These are phyloP conservation scores for Drosophila lacertosa DNA, from an alignment of 1,140 invertebrate species.

Conservation along the genomic window DNA sequence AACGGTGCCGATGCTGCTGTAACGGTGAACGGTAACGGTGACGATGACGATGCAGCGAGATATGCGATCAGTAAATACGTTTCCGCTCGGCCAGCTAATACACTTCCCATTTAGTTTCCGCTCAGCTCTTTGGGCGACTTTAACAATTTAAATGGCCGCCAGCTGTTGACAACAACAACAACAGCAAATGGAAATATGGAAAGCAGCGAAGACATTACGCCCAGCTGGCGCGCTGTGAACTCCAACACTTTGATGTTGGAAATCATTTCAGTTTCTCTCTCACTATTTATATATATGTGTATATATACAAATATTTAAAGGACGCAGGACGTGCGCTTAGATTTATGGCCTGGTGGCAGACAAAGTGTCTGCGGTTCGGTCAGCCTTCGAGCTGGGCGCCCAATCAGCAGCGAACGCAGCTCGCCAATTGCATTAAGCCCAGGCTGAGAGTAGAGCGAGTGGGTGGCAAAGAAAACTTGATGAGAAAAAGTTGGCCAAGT, in stretches of 20 bases:
- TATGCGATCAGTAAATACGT: constrained; percentile 78
- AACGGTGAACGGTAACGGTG: neutral
- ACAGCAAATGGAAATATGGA: constrained; percentile 40
- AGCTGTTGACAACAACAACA: constrained; percentile 36
- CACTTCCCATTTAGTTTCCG: constrained; percentile 68
- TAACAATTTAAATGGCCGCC: constrained; percentile 51
- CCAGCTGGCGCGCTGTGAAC: constrained; percentile 68
- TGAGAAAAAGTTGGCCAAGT: constrained; percentile 58
- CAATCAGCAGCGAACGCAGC: constrained; percentile 30
- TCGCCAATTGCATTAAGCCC: constrained; percentile 17
- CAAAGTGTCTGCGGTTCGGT: constrained; percentile 80
- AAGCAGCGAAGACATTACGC: constrained; percentile 62
- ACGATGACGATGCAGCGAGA: constrained; percentile 41
- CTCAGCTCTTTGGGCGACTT: constrained; percentile 31
- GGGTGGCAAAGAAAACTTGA: constrained; percentile 28
- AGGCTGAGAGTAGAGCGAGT: no score
- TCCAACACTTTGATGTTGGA: constrained; percentile 77
- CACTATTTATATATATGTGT: no score
- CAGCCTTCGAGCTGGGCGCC: constrained; percentile 31
- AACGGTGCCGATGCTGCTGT: neutral
- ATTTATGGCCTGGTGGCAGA: constrained; percentile 79
- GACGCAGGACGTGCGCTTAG: constrained; percentile 45
- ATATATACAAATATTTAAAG: constrained; percentile 40
- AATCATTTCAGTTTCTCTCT: constrained; percentile 78
- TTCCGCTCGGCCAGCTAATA: constrained; percentile 73